phyloP scores from a whole-genome alignment of 2,113 vertebrate species.

The Chionodraco myersi region DNA sequence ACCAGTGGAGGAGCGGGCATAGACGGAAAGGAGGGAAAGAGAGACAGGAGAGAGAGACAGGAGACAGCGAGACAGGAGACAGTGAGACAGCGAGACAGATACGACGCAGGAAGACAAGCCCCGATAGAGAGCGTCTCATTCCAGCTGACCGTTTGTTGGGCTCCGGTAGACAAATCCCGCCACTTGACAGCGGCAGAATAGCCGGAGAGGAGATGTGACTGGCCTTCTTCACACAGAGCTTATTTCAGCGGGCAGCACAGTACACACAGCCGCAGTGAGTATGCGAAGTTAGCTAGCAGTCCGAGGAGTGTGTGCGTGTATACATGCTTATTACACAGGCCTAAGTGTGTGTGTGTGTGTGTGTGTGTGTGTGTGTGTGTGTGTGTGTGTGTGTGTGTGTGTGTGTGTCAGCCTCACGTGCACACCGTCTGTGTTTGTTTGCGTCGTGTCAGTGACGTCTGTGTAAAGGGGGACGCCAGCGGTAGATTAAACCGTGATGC shows the following conservation, averaged over 20 bases:
- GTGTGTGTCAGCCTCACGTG: not conserved
- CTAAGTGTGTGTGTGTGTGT: slow-evolving; percentile 12
- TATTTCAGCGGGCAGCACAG: slow-evolving; percentile 48
- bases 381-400: slow-evolving; percentile 4
- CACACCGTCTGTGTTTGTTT: not conserved
- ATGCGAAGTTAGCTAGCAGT: slow-evolving; percentile 62
- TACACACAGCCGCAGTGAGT: slow-evolving; percentile 76
- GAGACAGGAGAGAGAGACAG: slow-evolving; percentile 4
- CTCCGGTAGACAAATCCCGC: not conserved
- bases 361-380: slow-evolving; percentile 9
- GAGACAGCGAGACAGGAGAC: not conserved
- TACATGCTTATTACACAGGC: slow-evolving; percentile 47
- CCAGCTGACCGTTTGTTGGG: slow-evolving; percentile 12
- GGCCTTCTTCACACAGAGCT: slow-evolving; percentile 37
- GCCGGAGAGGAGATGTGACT: slow-evolving; percentile 29
- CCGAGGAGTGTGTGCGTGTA: slow-evolving; percentile 11
- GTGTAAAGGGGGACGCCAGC: slow-evolving; percentile 12
- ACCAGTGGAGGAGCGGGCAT: slow-evolving; percentile 63
- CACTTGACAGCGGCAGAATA: slow-evolving; percentile 21
- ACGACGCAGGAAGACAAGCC: slow-evolving; percentile 4
- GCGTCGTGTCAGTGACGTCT: not conserved
- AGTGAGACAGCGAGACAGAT: slow-evolving; percentile 14
- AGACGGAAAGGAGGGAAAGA: slow-evolving; percentile 64
- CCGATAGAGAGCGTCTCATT: slow-evolving; percentile 17
- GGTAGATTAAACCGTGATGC: slow-evolving; percentile 52